These are phyloP conservation scores for Myathropa florea DNA, from an alignment of 2,888 invertebrate species.

Conservation along the genomic window DNA sequence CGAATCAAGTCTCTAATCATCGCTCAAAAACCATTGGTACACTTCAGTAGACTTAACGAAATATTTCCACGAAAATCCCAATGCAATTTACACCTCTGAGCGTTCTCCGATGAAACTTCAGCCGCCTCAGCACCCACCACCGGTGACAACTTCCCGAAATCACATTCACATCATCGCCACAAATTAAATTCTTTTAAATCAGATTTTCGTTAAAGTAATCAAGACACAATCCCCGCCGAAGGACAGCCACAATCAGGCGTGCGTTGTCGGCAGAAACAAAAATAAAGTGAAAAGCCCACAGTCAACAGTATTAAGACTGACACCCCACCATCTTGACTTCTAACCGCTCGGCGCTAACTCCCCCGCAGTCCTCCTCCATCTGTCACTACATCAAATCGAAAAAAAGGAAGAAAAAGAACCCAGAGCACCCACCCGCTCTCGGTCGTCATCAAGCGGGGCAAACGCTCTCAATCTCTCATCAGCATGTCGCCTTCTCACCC, in stretches of 20 bases:
- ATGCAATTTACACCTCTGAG: constrained; percentile 15
- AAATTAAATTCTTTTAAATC: constrained; percentile 67
- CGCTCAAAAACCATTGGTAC: neutral
- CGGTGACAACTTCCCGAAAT: constrained; percentile 18
- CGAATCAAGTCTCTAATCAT: neutral
- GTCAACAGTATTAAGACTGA: constrained; percentile 55
- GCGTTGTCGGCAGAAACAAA: constrained; percentile 30
- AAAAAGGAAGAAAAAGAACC: constrained; percentile 20
- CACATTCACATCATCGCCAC: constrained; percentile 53
- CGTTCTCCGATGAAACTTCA: too few relatives aligned
- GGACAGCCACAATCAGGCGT: constrained; percentile 59
- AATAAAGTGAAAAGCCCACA: constrained; percentile 6
- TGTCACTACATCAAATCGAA: constrained; percentile 49
- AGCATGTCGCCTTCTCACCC: constrained; percentile 9
- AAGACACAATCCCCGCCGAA: constrained; percentile 43
- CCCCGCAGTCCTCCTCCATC: constrained; percentile 31
- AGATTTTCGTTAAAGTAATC: constrained; percentile 56
- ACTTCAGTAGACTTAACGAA: neutral
- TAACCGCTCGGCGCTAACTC: constrained; percentile 24
- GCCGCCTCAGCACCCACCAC: too few relatives aligned
- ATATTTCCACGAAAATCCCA: neutral
- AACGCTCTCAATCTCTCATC: constrained; percentile 57
- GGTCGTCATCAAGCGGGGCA: neutral
- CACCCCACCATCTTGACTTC: constrained; percentile 56
- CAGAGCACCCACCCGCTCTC: neutral